Base-by-base conservation (phyloP, 2,113 vertebrate species). In the Camelus dromedarius region DNA sequence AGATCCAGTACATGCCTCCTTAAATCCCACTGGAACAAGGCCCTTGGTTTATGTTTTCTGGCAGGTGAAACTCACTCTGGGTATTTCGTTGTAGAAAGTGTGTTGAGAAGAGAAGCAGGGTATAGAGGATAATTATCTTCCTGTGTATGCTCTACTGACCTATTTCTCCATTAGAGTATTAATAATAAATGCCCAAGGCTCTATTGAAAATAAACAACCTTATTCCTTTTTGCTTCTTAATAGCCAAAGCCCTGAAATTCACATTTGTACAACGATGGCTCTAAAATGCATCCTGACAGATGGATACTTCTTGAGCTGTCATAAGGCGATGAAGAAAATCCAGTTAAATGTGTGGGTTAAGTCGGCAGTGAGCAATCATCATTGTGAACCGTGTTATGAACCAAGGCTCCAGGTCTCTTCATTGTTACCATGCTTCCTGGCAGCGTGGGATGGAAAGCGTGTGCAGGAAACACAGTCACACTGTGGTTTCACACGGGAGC, bases 21-120 rank as follows among this genome's bases (percentile, higher is more conserved):
- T 64, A 42, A 20, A 22, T 50, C 54, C 66, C 18, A 1, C 2
- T 48, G 72, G 32, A 98, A 98, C 97, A 50, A 91, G 54, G 30
- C 64, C 35, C 28, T 48, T 26, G 35, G 42, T 70, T 77, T 81
- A 9, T 38, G 19, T 69, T 75, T 67, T 52, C 81, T 56, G 18
- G 12, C 35, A 58, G 18, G 13, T 64, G 60, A 95, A 82, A 83
- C 18, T 81, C 28, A 77, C 48, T 52, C 42, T 75, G 69, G 72
- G n/a, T 52, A 42, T 92, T 91, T 85, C 70, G 79, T 62, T 75
- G 5, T 35, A 76, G 79, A 70, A 91, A 93, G 28, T 79, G 80
- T 82, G 11, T 82, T 83, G n/a, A 89, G 70, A 73, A 94, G 66
- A 67, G 38, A 28, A 64, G 10, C 4, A 38, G 26, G 22, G n/a